phyloP scores from a whole-genome alignment of 2,113 vertebrate genomes.

The Clarias macrocephalus region DNA sequence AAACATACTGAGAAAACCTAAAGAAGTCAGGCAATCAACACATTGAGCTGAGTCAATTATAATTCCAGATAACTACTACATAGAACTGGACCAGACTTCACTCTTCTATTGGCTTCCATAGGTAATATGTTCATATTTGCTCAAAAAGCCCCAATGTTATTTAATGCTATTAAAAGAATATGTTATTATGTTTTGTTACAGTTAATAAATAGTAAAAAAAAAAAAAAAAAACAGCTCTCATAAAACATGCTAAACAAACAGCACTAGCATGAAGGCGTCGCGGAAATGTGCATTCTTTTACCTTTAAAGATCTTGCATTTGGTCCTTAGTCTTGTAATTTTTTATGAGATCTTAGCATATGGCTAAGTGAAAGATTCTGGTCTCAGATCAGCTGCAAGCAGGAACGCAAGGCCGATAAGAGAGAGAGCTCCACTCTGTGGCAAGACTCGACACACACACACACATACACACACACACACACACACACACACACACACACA shows the following conservation, averaged over 20 bases:
- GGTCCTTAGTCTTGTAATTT: slow-evolving; percentile 27
- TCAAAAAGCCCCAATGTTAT: neutral
- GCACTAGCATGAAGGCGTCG: no score
- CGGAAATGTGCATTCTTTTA: neutral
- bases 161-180: neutral
- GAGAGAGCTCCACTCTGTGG: slow-evolving; percentile 74
- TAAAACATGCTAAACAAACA: neutral
- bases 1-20: neutral
- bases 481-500: neutral
- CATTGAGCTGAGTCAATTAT: neutral
- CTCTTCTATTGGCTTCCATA: neutral
- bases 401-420: slow-evolving; percentile 46
- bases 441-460: slow-evolving; percentile 18
- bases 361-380: slow-evolving; percentile 58
- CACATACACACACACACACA: neutral
- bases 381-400: slow-evolving; percentile 60
- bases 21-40: neutral
- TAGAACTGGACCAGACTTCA: neutral
- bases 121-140: neutral
- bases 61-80: neutral
- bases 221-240: neutral
- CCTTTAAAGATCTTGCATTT: neutral
- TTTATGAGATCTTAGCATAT: slow-evolving; percentile 33
- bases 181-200: neutral
- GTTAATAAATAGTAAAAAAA: neutral